Base-by-base conservation (phyloP, 1,140 invertebrate species). In the Aphelinus certus region DNA sequence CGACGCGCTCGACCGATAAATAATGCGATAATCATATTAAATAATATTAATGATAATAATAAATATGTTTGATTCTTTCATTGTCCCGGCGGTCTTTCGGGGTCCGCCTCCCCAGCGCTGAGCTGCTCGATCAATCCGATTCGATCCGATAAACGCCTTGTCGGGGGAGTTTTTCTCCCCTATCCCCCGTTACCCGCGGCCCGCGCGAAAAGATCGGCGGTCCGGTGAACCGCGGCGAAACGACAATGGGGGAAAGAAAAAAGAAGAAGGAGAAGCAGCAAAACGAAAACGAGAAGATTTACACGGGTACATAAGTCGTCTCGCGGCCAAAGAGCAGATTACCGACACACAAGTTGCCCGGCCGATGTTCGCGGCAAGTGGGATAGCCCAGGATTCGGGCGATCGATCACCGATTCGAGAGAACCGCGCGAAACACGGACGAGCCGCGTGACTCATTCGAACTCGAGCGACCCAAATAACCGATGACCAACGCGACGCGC, bases 1-100 rank as follows among this genome's bases (percentile, higher is more conserved):
- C 61, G 63, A 51, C 69, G 76, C 49, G 49, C 46, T 62, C 43
- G 7, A 26, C 10, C 43, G 51, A 75, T 70, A 70, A 75, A 70
- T 70, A 70, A 68, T 68, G 62, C 26, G 26, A 75, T 65, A 65
- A 70, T 60, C 58, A 71, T 75, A 75, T 65, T 51, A 63, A 56
- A 58, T n/a, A 47, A 65, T 49, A 51, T 48, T 75, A 62, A 75
- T 58, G 47, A 82, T 84, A 79, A 83, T 61, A 83, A 83, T 84
- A 83, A 83, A 85, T 85, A 83, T 80, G n/a, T 71, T 75, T 56
- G 71, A 49, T 77, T 70, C 26, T 26, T 26, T 26, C 26, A 26
- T 26, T 51, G n/a, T 78, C 65, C 76, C 67, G 67, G 73, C 76
- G 74, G 10, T 67, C 10, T 60, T 64, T 48, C 10, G 42, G 43